Base-by-base conservation (phyloP, 2,797 vertebrate genomes). In the Enteromius afrohamiltoni region DNA sequence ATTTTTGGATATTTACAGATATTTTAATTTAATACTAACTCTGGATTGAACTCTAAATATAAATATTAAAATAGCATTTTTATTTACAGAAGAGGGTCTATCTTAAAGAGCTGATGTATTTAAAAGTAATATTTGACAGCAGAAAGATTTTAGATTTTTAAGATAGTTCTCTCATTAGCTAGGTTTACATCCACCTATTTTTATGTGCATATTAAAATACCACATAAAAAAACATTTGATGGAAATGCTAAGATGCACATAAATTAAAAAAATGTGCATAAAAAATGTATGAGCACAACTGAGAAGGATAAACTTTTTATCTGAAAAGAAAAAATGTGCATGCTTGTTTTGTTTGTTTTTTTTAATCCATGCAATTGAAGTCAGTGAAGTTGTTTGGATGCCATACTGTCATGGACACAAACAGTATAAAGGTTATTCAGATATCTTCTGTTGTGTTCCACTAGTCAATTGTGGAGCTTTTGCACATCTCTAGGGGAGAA, bases 401-500 rank as follows among this genome's bases (percentile, higher is more conserved):
- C 34, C 14, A 45, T 45, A 10, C 6, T 76, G 53, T 26, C 74
- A 42, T 71, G 23, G 29, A 74, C 49, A 37, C n/a, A 74, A 55
- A 51, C 45, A 74, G 21, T 13, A n/a, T 17, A 34, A 37, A 2
- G 71, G 53, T 60, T 77, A 1, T 76, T 26, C 51, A 58, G 13
- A 29, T 3, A 31, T 47, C 6, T 49, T 65, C 19, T n/a, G 5
- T 49, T 49, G 42, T 65, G 40, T 65, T 78, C 58, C 19, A 65
- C 6, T 11, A 65, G 58, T 65, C 10, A 6, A 47, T 34, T 65
- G 55, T 60, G n/a, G 31, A 8, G 47, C 19, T 70, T 60, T 55
- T 31, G 65, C 49, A 58, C 37, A 80, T 80, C 65, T 34, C 34
- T 13, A 21, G n/a, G 49, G 5, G 16, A 75, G 47, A 42, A 65